Conservation (phyloP, 2,797 vertebrate genomes). For the Brachyrhaphis roseni region DNA sequence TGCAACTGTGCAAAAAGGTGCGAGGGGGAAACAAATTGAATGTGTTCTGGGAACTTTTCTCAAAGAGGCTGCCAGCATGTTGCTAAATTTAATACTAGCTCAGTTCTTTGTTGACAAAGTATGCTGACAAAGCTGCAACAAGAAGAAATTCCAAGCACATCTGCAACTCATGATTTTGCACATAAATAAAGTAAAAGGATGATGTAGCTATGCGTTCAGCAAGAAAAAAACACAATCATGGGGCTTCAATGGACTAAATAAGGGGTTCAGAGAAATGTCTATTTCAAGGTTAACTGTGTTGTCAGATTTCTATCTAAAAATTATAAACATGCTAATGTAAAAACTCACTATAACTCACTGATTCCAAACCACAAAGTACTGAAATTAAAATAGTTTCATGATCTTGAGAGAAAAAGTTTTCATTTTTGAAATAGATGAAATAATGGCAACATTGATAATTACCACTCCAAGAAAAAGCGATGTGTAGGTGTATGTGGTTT, state of each 20-base stretch:
- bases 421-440: constrained; percentile 15
- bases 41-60: background rate
- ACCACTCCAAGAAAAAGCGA: background rate
- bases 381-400: constrained; percentile 2
- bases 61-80: background rate
- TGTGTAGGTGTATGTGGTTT: constrained; percentile 9
- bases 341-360: background rate
- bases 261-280: too few species aligned
- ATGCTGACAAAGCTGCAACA: background rate
- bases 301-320: background rate
- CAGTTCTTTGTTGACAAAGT: background rate
- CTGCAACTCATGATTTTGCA: background rate
- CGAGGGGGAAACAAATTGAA: background rate
- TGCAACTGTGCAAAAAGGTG: background rate
- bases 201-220: background rate
- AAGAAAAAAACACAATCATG: background rate
- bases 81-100: background rate
- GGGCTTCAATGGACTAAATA: background rate
- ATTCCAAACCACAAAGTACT: background rate
- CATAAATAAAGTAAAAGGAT: background rate
- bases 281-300: background rate
- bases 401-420: constrained; percentile 8
- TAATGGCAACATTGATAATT: constrained; percentile 14
- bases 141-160: background rate
- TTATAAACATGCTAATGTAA: background rate